phyloP scores from a whole-genome alignment of 2,797 vertebrate species.

The Aphelocoma californica region DNA sequence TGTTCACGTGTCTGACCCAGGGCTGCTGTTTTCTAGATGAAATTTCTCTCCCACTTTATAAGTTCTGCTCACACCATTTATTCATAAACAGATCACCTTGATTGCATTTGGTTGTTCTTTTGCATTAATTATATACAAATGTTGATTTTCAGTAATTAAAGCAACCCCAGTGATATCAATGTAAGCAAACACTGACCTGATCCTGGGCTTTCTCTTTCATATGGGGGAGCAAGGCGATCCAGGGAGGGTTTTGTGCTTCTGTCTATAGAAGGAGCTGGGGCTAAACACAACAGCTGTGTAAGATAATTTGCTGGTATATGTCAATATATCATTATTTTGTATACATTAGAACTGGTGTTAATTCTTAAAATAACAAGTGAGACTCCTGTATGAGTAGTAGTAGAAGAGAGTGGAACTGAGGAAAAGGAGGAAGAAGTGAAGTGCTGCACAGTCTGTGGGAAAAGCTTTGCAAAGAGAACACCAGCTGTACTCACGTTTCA shows the following conservation, averaged over 20 bases:
- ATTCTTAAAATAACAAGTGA: neutral
- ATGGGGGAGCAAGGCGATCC: constrained; percentile 59
- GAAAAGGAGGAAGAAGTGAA: neutral
- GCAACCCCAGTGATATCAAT: neutral
- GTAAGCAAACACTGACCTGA: constrained; percentile 63
- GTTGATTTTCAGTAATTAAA: neutral
- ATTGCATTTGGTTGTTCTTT: neutral
- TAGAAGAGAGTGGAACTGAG: neutral
- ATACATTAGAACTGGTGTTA: neutral
- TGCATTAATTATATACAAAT: neutral
- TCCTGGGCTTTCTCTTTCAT: constrained; percentile 70
- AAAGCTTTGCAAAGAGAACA: neutral
- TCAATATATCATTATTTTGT: neutral
- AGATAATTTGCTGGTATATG: neutral
- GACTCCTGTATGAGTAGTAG: neutral
- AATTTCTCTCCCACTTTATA: neutral
- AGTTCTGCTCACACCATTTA: neutral
- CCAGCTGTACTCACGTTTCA: constrained; percentile 65
- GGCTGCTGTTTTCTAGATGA: neutral
- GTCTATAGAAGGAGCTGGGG: constrained; percentile 77
- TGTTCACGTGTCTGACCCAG: neutral
- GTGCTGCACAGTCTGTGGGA: neutral
- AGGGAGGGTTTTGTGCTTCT: constrained; percentile 82
- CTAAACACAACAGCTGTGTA: constrained; percentile 40
- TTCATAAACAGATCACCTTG: neutral